These are phyloP conservation scores for Bombus fervidus DNA, from an alignment of 1,140 invertebrate genomes.

Conservation along the genomic window DNA sequence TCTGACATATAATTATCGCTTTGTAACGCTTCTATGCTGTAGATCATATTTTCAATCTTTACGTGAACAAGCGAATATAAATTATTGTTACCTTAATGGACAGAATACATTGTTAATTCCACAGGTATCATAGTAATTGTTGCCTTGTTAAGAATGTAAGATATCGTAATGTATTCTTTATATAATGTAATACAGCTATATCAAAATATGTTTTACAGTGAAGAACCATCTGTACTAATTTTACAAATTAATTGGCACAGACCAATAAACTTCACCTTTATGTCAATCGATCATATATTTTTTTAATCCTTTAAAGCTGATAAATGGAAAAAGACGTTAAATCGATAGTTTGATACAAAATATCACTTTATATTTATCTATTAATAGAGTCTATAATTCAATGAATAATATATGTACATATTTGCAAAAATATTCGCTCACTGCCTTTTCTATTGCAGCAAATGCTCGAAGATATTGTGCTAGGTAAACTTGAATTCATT, in stretches of 20 bases:
- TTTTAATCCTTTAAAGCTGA: background rate
- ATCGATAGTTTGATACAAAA: background rate
- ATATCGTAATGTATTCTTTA: background rate
- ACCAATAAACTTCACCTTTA: background rate
- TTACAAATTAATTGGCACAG: background rate
- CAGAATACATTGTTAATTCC: slow-evolving; percentile 42
- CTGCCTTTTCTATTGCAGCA: too few species aligned
- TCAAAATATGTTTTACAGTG: background rate
- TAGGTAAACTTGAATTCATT: too few species aligned
- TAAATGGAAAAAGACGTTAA: background rate
- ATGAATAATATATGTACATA: background rate
- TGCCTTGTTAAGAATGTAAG: slow-evolving; percentile 32
- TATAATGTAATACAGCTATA: background rate
- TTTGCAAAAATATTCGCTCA: too few species aligned
- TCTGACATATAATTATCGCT: slow-evolving; percentile 50
- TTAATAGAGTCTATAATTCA: background rate
- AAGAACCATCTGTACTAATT: background rate
- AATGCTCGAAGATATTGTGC: too few species aligned
- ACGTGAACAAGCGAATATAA: slow-evolving; percentile 18
- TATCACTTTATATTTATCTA: too few species aligned
- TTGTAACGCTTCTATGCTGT: slow-evolving; percentile 48
- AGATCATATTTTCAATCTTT: slow-evolving; percentile 32
- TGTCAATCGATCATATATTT: background rate
- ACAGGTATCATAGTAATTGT: slow-evolving; percentile 15
- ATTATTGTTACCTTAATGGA: slow-evolving; percentile 57